Evolutionary conservation across 2,797 vertebrate species (phyloP).

Genomic region (Sebastes melanostomus): DNA sequence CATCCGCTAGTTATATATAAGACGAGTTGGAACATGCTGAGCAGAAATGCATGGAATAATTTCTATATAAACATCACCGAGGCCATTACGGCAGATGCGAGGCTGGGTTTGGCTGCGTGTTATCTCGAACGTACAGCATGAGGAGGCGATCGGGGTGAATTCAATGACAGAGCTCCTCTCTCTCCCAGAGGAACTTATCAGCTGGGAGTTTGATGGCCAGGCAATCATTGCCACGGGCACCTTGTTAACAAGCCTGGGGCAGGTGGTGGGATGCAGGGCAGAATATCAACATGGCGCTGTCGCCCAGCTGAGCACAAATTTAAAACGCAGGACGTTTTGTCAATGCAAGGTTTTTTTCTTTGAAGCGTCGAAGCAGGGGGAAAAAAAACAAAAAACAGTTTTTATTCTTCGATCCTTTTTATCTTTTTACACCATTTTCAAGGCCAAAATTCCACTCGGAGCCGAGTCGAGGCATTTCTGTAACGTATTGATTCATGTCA

Average conservation of each 20-base stretch:
- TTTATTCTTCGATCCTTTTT: constrained; percentile 17
- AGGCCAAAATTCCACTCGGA: neutral
- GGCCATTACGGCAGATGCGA: constrained; percentile 36
- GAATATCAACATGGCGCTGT: constrained; percentile 59
- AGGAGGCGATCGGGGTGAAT: constrained; percentile 63
- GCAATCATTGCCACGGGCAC: constrained; percentile 76
- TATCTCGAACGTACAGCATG: constrained; percentile 70
- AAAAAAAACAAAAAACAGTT: neutral
- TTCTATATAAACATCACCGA: constrained; percentile 33
- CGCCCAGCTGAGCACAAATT: constrained; percentile 36
- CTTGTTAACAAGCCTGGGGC: constrained; percentile 78
- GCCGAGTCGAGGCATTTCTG: constrained; percentile 4
- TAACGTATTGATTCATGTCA: constrained; percentile 43
- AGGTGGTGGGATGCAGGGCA: constrained; percentile 58
- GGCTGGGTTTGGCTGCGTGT: constrained; percentile 31
- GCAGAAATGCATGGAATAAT: constrained; percentile 36
- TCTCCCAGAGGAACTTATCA: constrained; percentile 74
- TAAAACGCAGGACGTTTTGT: constrained; percentile 32
- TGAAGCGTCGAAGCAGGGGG: neutral
- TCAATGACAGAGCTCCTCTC: constrained; percentile 62
- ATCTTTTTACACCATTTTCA: constrained; percentile 31
- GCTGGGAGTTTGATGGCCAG: constrained; percentile 74
- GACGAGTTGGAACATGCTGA: neutral
- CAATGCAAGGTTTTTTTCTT: constrained; percentile 37
- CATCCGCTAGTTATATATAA: neutral